phyloP scores from a whole-genome alignment of 1,140 invertebrate species.

The Lepidurus couesii region DNA sequence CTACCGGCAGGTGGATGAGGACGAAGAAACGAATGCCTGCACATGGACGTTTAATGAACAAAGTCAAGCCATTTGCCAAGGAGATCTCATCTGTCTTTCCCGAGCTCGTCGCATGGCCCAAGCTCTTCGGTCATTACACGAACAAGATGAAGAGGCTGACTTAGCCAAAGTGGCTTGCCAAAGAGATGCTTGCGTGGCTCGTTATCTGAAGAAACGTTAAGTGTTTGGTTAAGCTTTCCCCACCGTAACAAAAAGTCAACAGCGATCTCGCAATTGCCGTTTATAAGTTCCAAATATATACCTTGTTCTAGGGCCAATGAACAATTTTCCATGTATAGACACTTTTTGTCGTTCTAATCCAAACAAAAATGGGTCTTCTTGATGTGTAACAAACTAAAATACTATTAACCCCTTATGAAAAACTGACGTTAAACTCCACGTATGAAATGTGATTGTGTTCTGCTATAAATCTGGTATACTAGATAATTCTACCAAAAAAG shows the following conservation, averaged over 20 bases:
- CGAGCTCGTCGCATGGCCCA: conserved; percentile 16
- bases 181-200: conserved; percentile 1
- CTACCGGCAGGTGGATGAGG: neutral
- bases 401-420: too few relatives aligned
- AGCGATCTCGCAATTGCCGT: neutral
- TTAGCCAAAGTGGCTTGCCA: conserved; percentile 5
- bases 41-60: neutral
- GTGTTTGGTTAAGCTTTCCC: neutral
- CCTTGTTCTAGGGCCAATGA: neutral
- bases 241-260: neutral
- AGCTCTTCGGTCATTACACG: conserved; percentile 2
- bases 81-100: neutral
- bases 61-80: neutral
- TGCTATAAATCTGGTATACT: too few relatives aligned
- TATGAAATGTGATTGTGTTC: too few relatives aligned
- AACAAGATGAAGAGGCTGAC: neutral
- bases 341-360: neutral
- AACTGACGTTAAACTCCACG: too few relatives aligned
- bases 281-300: neutral
- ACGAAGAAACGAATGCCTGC: neutral
- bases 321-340: neutral
- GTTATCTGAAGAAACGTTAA: conserved; percentile 19
- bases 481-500: too few relatives aligned
- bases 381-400: neutral
- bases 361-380: neutral